These are phyloP conservation scores for Philypnodon macrostomus DNA, from an alignment of 2,797 vertebrate species.

Conservation along the genomic window DNA sequence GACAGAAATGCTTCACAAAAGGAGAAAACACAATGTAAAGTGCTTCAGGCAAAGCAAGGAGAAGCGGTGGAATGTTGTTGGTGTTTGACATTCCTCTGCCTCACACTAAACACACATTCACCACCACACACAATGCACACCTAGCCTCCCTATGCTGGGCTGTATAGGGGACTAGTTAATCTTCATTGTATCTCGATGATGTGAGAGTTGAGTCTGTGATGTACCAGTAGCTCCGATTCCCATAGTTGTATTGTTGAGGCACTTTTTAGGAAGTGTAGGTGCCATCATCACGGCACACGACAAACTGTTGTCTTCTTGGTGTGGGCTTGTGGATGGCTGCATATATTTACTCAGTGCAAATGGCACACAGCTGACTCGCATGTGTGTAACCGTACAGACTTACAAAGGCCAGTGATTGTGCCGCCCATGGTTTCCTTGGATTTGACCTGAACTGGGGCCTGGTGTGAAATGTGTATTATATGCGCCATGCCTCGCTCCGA, in stretches of 20 bases:
- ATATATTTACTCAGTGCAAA: constrained; percentile 58
- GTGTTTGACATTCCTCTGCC: constrained; percentile 79
- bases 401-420: constrained; percentile 59
- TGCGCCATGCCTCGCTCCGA: constrained; percentile 39
- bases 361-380: constrained; percentile 43
- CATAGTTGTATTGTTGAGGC: neutral
- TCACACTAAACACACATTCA: constrained; percentile 2
- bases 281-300: constrained; percentile 63
- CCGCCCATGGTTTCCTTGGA: constrained; percentile 51
- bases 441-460: constrained; percentile 61
- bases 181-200: neutral
- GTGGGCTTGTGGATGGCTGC: constrained; percentile 53
- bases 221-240: neutral
- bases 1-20: constrained; percentile 63
- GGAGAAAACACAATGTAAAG: constrained; percentile 68
- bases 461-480: constrained; percentile 80
- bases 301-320: constrained; percentile 29
- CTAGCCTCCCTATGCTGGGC: constrained; percentile 11
- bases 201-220: neutral
- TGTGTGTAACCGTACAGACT: constrained; percentile 49
- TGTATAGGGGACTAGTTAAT: neutral
- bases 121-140: constrained; percentile 22
- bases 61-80: constrained; percentile 81
- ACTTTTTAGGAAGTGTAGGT: constrained; percentile 39
- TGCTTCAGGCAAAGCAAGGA: constrained; percentile 74